These are phyloP conservation scores for Luperina nickerlii DNA, from an alignment of 2,888 invertebrate species.

Conservation along the genomic window DNA sequence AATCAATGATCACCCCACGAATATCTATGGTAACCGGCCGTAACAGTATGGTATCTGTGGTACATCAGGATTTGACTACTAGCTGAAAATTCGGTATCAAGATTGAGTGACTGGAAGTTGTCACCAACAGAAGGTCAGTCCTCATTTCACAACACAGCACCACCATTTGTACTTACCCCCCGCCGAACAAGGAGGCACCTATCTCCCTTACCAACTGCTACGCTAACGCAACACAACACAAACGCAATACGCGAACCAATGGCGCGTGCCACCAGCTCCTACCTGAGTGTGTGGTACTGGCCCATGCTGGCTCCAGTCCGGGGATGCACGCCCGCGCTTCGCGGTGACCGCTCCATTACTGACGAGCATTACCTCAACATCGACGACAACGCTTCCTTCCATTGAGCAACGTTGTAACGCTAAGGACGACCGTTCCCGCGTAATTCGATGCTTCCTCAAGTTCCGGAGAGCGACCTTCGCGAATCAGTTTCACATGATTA, in stretches of 20 bases:
- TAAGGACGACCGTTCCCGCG: constrained; percentile 54
- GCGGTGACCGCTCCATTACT: constrained; percentile 64
- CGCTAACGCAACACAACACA: constrained; percentile 57
- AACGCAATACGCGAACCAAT: constrained; percentile 47
- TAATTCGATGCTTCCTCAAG: constrained; percentile 69
- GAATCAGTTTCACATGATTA: constrained; percentile 68
- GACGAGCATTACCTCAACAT: constrained; percentile 50
- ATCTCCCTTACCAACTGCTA: constrained; percentile 37
- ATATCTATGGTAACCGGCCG: no score
- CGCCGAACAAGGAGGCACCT: constrained; percentile 31
- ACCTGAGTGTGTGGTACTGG: constrained; percentile 64
- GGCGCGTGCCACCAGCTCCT: constrained; percentile 53
- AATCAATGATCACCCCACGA: not conserved
- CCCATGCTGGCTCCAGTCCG: constrained; percentile 59
- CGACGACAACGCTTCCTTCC: constrained; percentile 72
- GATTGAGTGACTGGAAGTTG: not conserved
- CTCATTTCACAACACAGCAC: constrained; percentile 39
- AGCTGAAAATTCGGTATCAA: not conserved
- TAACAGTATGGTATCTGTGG: no score
- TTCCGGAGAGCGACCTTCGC: constrained; percentile 74
- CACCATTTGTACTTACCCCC: constrained; percentile 47
- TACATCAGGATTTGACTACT: no score
- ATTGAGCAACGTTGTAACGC: constrained; percentile 72
- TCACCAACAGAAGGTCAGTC: constrained; percentile 12
- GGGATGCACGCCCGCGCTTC: constrained; percentile 61